Conservation (phyloP, 1,140 invertebrate genomes). For the Mylabris phalerata region DNA sequence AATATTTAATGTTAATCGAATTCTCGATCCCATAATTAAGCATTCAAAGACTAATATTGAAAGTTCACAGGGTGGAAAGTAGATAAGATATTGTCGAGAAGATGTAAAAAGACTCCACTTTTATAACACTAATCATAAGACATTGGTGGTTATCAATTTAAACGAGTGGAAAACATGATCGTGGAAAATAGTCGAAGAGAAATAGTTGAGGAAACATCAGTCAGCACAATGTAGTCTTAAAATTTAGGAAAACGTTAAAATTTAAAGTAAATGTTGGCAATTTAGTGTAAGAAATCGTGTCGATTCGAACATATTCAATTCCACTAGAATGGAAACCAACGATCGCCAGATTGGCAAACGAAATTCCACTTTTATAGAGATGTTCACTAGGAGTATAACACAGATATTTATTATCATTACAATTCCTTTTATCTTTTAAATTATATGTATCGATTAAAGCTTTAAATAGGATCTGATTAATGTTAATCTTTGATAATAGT, state of each 20-base stretch:
- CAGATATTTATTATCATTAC: too few relatives aligned
- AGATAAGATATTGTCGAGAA: constrained; percentile 12
- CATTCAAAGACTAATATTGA: constrained; percentile 8
- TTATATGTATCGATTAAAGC: too few relatives aligned
- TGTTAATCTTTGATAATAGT: too few relatives aligned
- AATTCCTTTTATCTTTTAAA: too few relatives aligned
- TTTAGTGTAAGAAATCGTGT: constrained; percentile 31
- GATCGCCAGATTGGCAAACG: background rate
- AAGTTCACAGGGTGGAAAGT: constrained; percentile 17
- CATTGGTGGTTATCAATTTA: constrained; percentile 27
- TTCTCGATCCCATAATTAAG: constrained; percentile 10
- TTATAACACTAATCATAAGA: constrained; percentile 18
- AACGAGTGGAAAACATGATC: constrained; percentile 17
- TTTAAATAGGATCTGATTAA: too few relatives aligned
- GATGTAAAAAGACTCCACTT: constrained; percentile 10
- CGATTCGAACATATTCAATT: constrained; percentile 31
- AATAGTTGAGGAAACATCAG: constrained; percentile 29
- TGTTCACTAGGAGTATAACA: too few relatives aligned
- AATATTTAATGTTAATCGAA: constrained; percentile 13
- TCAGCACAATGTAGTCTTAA: constrained; percentile 28
- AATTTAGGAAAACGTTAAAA: constrained; percentile 23
- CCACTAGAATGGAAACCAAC: constrained; percentile 14
- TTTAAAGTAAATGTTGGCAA: constrained; percentile 35
- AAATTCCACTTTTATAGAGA: too few relatives aligned
- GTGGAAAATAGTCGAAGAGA: background rate